These are phyloP conservation scores for Phaetusa simplex DNA, from an alignment of 2,113 vertebrate species.

Conservation along the genomic window DNA sequence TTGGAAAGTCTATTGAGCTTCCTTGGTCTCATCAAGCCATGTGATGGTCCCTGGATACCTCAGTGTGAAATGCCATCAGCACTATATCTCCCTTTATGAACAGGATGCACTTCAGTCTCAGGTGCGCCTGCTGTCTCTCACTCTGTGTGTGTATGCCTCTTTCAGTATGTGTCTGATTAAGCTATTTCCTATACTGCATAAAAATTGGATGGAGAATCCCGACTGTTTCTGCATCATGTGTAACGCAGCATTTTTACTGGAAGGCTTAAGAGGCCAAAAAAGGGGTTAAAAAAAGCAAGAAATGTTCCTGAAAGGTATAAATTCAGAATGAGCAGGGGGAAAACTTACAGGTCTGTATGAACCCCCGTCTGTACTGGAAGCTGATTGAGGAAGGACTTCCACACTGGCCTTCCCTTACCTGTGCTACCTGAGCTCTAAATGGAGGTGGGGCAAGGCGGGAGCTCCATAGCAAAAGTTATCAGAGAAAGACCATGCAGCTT, in stretches of 20 bases:
- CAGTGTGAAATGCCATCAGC: conserved; percentile 76
- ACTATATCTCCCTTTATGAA: conserved; percentile 67
- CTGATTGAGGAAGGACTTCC: background rate
- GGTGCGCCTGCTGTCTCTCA: conserved; percentile 48
- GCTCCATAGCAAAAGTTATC: accelerated
- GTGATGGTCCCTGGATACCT: conserved; percentile 69
- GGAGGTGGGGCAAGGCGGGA: background rate
- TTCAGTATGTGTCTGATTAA: background rate
- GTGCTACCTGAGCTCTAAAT: background rate
- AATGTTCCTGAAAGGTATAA: background rate
- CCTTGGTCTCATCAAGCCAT: conserved; percentile 75
- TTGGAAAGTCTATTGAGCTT: conserved; percentile 81
- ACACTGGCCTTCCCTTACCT: background rate
- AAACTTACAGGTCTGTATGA: background rate
- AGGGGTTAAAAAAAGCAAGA: background rate
- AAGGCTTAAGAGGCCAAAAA: background rate
- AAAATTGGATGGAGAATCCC: background rate
- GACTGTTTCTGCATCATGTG: background rate
- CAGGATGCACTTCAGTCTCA: conserved; percentile 58
- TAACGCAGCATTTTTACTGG: background rate
- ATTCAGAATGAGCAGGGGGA: background rate
- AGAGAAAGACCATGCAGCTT: background rate
- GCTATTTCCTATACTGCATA: background rate
- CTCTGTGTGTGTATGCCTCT: background rate
- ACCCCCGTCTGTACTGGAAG: background rate